Evolutionary conservation across 2,113 vertebrate genomes (phyloP).

Genomic region (Phaethornis superciliosus): DNA sequence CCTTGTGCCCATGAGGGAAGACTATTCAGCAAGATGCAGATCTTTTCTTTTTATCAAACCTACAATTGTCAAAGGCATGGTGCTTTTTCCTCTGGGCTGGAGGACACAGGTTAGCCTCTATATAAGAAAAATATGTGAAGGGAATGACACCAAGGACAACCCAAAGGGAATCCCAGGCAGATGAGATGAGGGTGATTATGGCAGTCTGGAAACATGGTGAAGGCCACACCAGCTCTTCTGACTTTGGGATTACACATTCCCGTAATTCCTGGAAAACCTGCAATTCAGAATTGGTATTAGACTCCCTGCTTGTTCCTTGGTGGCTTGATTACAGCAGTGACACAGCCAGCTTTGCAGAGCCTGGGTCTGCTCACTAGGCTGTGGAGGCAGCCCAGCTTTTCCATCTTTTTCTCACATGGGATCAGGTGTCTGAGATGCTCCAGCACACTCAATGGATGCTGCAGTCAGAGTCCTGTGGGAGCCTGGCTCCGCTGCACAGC

Average conservation of each 20-base stretch:
- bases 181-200: not conserved
- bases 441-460: not conserved
- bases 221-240: not conserved
- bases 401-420: not conserved
- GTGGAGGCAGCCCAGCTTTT: not conserved
- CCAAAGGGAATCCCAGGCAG: not conserved
- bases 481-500: not conserved
- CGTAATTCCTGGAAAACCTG: not conserved
- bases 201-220: not conserved
- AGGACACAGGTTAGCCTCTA: not conserved
- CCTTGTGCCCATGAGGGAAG: not conserved
- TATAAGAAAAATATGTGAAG: accelerated
- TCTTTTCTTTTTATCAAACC: not conserved
- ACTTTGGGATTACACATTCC: not conserved
- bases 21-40: not conserved
- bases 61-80: not conserved
- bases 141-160: not conserved
- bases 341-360: not conserved
- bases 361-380: not conserved
- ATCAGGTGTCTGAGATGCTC: not conserved
- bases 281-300: not conserved
- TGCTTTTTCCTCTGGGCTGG: not conserved
- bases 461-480: not conserved
- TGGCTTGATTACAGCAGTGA: not conserved
- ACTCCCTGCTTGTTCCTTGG: not conserved